Evolutionary conservation across 2,797 vertebrate genomes (phyloP), one percentile per base, ranked within the genome.

Genomic region (Limnodromus scolopaceus): DNA sequence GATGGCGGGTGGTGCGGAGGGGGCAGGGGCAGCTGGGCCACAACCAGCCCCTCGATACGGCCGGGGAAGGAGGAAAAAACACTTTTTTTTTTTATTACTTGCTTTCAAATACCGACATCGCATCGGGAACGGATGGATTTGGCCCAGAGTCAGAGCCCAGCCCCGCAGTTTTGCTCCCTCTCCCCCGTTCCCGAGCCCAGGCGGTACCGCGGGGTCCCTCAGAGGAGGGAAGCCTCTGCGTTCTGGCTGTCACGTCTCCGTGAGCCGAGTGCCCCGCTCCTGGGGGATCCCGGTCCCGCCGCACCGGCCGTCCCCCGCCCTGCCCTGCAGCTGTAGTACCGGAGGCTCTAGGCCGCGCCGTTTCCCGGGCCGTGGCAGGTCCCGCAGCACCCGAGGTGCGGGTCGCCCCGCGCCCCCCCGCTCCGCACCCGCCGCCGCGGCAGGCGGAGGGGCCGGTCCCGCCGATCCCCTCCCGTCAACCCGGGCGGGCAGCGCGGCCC

Each of bases 1-100:
- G 38, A 36, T 3, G 16, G 28, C 12, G 11, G 4, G 2, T 1
- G 20, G 38, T 10, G 22, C 2, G 2, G 54, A 24, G 1, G 3
- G 19, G 43, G 39, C 32, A 20, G 16, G 20, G 28, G 51, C 11
- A 36, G 64, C 54, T 5, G 54, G 57, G 27, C 30, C 75, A 2
- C 14, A 72, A 5, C 36, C 45, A 49, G 8, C 27, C 27, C 10
- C 1, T 18, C 16, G 10, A 7, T 27, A 4, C 2, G 13, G 38
- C 28, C 46, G n/a, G 6, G 30, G 23, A 54, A 13, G 9, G 6
- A n/a, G 12, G 9, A 61, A 58, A 72, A 32, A 34, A 2, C 5
- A 4, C 20, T 2, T 22, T 34, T 43, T 6, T 9, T 23, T 24
- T 63, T 46, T 12, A 57, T 61, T 30, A 6, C 13, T 23, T 11